Percentiles rank a stretch among this genome's conserved stretches.
These are phyloP conservation scores for Catostomus latipinnis DNA, from an alignment of 2,797 vertebrate species.

Conservation along the genomic window DNA sequence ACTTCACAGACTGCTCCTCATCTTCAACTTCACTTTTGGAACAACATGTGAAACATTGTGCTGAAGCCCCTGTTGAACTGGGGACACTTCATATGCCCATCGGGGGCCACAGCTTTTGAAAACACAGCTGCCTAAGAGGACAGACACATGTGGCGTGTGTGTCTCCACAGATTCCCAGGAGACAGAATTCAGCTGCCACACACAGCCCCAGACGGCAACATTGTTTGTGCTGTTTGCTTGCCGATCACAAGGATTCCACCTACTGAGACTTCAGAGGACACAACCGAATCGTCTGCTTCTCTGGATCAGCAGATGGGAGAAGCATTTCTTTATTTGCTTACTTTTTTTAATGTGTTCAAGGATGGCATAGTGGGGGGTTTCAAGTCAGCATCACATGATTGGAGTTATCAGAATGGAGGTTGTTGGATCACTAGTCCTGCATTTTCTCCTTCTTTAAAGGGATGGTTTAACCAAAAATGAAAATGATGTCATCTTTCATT, in stretches of 20 bases:
- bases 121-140: slow-evolving; percentile 77
- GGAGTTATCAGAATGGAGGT: background rate
- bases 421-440: background rate
- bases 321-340: slow-evolving; percentile 58
- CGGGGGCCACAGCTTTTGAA: slow-evolving; percentile 71
- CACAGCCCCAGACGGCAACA: slow-evolving; percentile 58
- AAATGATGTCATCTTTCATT: background rate
- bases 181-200: slow-evolving; percentile 57
- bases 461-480: background rate
- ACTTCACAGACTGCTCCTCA: slow-evolving; percentile 22
- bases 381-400: slow-evolving; percentile 43
- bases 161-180: slow-evolving; percentile 64
- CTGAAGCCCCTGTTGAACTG: slow-evolving; percentile 36
- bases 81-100: slow-evolving; percentile 63
- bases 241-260: slow-evolving; percentile 67
- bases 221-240: slow-evolving; percentile 70
- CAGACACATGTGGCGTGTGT: slow-evolving; percentile 61
- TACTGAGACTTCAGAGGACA: slow-evolving; percentile 66
- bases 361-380: slow-evolving; percentile 43
- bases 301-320: slow-evolving; percentile 54
- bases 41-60: slow-evolving; percentile 20
- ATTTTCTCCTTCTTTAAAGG: background rate
- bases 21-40: slow-evolving; percentile 31
- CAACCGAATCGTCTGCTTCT: slow-evolving; percentile 48
- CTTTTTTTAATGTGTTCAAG: slow-evolving; percentile 38